phyloP scores from a whole-genome alignment of 2,797 vertebrate genomes.

The Sparus aurata region DNA sequence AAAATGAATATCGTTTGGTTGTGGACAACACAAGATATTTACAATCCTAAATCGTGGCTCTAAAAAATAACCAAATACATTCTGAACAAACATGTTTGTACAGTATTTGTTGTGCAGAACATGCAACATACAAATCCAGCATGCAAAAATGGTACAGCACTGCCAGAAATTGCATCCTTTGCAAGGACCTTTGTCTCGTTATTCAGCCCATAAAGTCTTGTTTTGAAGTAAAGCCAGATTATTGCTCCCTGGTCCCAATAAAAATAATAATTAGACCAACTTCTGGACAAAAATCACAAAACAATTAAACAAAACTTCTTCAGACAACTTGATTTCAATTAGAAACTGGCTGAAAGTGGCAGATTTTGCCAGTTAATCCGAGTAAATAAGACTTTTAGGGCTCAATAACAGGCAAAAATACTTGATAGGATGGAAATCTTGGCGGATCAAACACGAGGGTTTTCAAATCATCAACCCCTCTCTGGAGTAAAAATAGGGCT shows the following conservation, averaged over 20 bases:
- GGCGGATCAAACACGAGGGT: background rate
- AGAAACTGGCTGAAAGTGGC: background rate
- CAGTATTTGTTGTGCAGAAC: constrained; percentile 1
- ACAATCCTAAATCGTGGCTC: too few relatives aligned
- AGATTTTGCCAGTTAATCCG: background rate
- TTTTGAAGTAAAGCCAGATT: background rate
- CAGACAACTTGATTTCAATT: background rate
- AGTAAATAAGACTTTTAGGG: constrained; percentile 3
- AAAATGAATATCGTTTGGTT: too few relatives aligned
- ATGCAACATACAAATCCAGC: constrained; percentile 38
- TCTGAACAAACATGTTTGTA: constrained; percentile 4
- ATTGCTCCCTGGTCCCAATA: background rate
- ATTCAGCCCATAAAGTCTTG: background rate
- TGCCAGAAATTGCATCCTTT: constrained; percentile 20
- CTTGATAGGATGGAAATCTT: constrained; percentile 30
- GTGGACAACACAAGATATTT: too few relatives aligned
- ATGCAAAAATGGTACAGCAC: constrained; percentile 40
- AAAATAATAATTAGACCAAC: background rate
- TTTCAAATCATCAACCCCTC: constrained; percentile 4
- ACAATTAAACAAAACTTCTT: background rate
- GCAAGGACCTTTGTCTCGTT: background rate
- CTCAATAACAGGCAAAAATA: background rate
- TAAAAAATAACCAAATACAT: background rate
- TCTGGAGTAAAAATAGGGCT: background rate
- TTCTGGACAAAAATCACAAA: background rate